Evolutionary conservation across 2,797 vertebrate genomes (phyloP).

Genomic region (Lateolabrax maculatus): DNA sequence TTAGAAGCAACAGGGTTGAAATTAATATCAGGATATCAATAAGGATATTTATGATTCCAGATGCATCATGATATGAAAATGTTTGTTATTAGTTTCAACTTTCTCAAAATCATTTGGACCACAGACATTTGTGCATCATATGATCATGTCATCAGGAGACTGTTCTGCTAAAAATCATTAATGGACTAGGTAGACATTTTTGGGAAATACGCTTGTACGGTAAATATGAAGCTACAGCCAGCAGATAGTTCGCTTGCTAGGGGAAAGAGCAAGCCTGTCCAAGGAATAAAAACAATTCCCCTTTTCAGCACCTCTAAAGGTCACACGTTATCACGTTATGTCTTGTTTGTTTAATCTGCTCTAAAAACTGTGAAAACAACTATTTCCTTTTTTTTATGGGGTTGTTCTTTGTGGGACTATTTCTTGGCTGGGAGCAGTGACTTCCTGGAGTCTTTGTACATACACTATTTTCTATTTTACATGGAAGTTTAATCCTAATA

Average conservation of each 20-base stretch:
- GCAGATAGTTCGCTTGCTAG: no score
- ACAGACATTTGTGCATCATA: neutral
- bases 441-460: neutral
- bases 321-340: neutral
- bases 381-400: neutral
- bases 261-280: neutral
- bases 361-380: neutral
- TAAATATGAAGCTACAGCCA: neutral
- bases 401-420: neutral
- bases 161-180: neutral
- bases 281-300: neutral
- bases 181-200: neutral
- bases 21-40: neutral
- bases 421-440: neutral
- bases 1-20: no score
- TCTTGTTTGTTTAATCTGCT: neutral
- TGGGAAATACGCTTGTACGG: neutral
- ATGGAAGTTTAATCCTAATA: neutral
- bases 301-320: neutral
- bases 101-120: neutral
- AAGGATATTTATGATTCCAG: neutral
- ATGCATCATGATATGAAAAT: neutral
- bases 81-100: neutral
- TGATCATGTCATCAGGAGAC: neutral
- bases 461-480: neutral